Evolutionary conservation across 2,888 invertebrate genomes (phyloP).

Genomic region (Plemyria rubiginata): DNA sequence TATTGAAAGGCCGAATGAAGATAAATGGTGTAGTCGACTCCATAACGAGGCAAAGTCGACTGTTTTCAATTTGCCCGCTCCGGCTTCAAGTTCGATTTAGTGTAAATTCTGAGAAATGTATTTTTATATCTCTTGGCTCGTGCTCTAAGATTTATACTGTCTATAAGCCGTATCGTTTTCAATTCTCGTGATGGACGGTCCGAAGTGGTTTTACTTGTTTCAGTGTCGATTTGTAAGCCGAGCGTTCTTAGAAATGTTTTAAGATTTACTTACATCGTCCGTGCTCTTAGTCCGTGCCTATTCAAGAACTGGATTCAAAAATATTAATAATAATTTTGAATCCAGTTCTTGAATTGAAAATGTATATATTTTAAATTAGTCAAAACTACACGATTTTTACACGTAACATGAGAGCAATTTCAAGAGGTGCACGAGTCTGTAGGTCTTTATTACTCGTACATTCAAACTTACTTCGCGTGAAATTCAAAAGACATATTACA

Average conservation of each 20-base stretch:
- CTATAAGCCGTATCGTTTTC: conserved; percentile 43
- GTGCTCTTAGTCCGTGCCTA: not conserved
- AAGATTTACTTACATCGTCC: conserved; percentile 24
- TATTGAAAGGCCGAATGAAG: conserved; percentile 81
- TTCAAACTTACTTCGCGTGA: conserved; percentile 6
- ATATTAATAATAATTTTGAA: no score
- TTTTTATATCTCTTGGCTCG: conserved; percentile 43
- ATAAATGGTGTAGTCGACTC: conserved; percentile 78
- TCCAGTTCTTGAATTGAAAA: no score
- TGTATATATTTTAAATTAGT: not conserved
- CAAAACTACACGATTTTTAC: not conserved
- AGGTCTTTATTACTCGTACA: not conserved
- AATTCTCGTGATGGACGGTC: conserved; percentile 40
- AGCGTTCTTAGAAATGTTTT: conserved; percentile 16
- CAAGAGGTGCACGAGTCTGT: not conserved
- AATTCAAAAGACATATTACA: conserved; percentile 15
- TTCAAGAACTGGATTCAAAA: not conserved
- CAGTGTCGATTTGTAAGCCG: conserved; percentile 23
- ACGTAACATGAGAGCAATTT: not conserved
- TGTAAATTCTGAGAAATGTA: conserved; percentile 66
- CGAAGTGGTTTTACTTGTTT: conserved; percentile 38
- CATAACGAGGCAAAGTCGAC: conserved; percentile 80
- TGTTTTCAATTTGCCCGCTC: conserved; percentile 80
- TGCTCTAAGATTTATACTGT: conserved; percentile 41
- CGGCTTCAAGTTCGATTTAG: conserved; percentile 69